phyloP scores from a whole-genome alignment of 2,797 vertebrate genomes.

The Brachyrhaphis roseni region DNA sequence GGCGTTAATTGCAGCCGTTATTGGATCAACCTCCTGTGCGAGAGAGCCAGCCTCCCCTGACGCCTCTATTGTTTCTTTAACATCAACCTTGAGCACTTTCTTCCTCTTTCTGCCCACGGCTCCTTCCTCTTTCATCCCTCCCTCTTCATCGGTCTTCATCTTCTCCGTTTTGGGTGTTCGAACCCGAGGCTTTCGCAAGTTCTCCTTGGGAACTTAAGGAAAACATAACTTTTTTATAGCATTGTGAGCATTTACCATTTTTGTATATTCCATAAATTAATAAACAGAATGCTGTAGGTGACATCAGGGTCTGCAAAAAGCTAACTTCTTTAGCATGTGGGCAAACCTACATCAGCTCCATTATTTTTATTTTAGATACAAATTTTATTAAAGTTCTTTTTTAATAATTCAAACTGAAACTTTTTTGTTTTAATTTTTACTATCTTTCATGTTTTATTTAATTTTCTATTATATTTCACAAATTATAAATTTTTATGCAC shows the following conservation, averaged over 20 bases:
- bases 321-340: neutral
- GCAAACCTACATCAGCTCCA: neutral
- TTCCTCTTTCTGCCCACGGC: constrained; percentile 70
- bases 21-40: constrained; percentile 57
- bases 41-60: constrained; percentile 37
- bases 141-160: constrained; percentile 35
- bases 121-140: constrained; percentile 32
- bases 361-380: too few species aligned
- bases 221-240: neutral
- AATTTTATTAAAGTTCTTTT: too few species aligned
- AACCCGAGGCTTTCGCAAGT: constrained; percentile 58
- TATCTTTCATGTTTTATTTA: neutral
- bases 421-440: too few species aligned
- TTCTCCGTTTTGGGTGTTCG: constrained; percentile 70
- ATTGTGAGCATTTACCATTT: neutral
- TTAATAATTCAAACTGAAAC: too few species aligned
- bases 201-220: constrained; percentile 41
- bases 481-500: neutral
- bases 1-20: constrained; percentile 69
- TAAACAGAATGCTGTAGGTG: neutral
- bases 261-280: neutral
- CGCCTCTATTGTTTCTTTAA: constrained; percentile 37
- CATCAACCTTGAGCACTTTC: constrained; percentile 57
- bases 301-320: neutral
- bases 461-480: neutral